A percentile compares a stretch with the other conserved stretches of the same genome.
Evolutionary conservation across 2,113 vertebrate species (phyloP).

Genomic region (Pluvialis apricaria): DNA sequence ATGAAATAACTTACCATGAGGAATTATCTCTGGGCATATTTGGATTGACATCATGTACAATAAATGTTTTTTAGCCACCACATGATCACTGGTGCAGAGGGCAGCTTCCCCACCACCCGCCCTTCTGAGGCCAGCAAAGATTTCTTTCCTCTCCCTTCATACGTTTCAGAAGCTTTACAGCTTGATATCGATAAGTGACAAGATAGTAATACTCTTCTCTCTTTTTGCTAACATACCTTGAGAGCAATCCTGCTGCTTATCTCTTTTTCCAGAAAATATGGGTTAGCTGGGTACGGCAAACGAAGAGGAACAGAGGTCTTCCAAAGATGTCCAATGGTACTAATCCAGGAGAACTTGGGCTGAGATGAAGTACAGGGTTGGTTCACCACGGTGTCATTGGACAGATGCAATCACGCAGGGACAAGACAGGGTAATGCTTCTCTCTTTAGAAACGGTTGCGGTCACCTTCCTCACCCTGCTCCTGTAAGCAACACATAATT

Average conservation of each 20-base stretch:
- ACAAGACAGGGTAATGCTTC: neutral
- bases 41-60: neutral
- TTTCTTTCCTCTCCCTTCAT: neutral
- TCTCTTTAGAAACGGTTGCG: neutral
- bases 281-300: neutral
- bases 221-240: constrained; percentile 2
- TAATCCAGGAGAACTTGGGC: neutral
- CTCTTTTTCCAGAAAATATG: neutral
- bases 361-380: neutral
- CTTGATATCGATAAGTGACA: neutral
- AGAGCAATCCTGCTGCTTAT: neutral
- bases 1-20: neutral
- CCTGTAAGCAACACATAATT: neutral
- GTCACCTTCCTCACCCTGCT: neutral
- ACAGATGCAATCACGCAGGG: rapidly evolving
- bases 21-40: neutral
- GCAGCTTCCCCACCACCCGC: neutral
- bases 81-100: neutral
- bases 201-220: neutral
- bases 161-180: neutral
- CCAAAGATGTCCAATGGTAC: neutral
- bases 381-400: neutral
- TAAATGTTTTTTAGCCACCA: neutral
- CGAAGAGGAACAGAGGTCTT: neutral
- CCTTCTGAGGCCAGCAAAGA: neutral